Base-by-base conservation (phyloP, 2,113 vertebrate genomes). In the Elgaria multicarinata region DNA sequence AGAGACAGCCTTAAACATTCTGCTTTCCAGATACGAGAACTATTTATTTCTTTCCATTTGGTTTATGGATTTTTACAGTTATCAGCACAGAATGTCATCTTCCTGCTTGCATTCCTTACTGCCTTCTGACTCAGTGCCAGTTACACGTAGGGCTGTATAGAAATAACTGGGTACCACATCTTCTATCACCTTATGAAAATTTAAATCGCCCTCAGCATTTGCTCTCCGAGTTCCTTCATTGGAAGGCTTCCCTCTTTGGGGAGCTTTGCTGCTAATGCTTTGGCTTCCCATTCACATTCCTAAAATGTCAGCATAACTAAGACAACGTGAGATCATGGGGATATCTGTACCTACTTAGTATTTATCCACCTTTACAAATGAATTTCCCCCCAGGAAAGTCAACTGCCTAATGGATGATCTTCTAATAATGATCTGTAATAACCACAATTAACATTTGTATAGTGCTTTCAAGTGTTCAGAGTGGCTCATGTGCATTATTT, bases 151-250 rank as follows among this genome's bases (percentile, higher is more conserved):
- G 50, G 64, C 76, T 83, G 91, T 66, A 26, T 89, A 91, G 92
- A 0, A 31, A 92, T 88, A 84, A 72, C 82, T 2, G 0, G n/a
- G 22, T 39, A 69, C 53, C 91, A 76, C 85, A 74, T 94, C 86
- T 53, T 93, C 66, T 87, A 89, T 86, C 83, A 42, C 82, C 87
- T 95, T 93, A 94, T 90, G 69, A 93, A 93, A 93, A 89, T 93
- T 92, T 90, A 94, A 93, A 95, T 95, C 20, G n/a, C 74, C 78
- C 66, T 86, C 0, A 0, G 84, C 77, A 53, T 90, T 89, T 72
- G 88, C 87, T 91, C 92, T 36, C 22, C 87, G 75, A 83, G 85
- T 95, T 92, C 87, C 46, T 39, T 78, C 46, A 42, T 33, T 89
- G 36, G 74, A 89, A 85, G 77, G 74, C 44, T 64, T 76, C 62